Evolutionary conservation across 1,140 invertebrate genomes (phyloP), one percentile per base, ranked within the genome.

Genomic region (Heliconius melpomene): DNA sequence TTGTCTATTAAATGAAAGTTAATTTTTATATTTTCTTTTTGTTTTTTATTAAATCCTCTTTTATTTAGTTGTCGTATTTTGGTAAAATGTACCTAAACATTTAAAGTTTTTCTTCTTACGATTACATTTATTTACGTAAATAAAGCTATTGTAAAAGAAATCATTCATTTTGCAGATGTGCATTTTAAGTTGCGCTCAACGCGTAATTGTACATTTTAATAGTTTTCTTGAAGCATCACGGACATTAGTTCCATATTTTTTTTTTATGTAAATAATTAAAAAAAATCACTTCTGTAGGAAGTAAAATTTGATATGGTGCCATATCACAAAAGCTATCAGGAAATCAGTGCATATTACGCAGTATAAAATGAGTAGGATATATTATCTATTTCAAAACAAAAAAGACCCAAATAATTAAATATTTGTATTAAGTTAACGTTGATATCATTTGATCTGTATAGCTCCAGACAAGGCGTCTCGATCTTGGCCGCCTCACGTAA

Each of bases 371-470:
- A 46, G 40, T 46, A 46, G 40, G 11, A 46, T 46, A 46, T 13
- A 46, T 46, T 1, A 46, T 46, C 52, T 54, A 54, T 54, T 7
- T 54, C 8, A 54, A 54, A 54, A 20, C 20, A 20, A 20, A 20
- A 52, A 54, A 54, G 18, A 7, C 2, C 16, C 2, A 18, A 54
- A 54, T 54, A 20, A 32, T 32, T 32, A 54, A 20, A 54, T n/a
- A 20, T n/a, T 26, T 1, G 29, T 74, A 26, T 23, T 66, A 54
- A 66, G n/a, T 54, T 66, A 70, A 79, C 50, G 23, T 23, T n/a
- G 66, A 74, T 72, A 78, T 78, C 72, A 46, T n/a, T 18, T 40
- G 54, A 79, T 79, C 77, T 74, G 38, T 57, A 74, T 79, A 52
- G 54, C 77, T 18, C 40, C n/a, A 79, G 23, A 26, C n/a, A 70